Base-by-base conservation (phyloP, 2,797 vertebrate species). In the Periophthalmus magnuspinnatus region DNA sequence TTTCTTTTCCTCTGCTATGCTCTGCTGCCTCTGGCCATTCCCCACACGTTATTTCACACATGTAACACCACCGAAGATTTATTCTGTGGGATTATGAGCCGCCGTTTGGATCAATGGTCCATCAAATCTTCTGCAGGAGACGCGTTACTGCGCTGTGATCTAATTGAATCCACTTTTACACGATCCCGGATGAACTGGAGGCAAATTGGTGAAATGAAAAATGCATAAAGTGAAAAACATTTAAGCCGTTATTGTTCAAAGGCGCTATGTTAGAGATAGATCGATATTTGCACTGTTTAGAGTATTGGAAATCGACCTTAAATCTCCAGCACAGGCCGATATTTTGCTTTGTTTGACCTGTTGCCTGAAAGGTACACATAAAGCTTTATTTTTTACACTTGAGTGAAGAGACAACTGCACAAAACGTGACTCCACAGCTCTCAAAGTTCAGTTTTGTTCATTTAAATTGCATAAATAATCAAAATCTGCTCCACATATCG, bases 1-100 rank as follows among this genome's bases (percentile, higher is more conserved):
- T 86, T 84, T 79, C 78, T 76, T n/a, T n/a, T 13, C 65, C 65
- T 71, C 64, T 65, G 71, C 73, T 69, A 67, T 65, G 71, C 74
- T 83, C 74, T 21, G 56, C 63, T 81, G 75, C 79, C 67, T 67
- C 10, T 36, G 67, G 75, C 74, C 71, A 50, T 77, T 69, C 32
- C 69, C 66, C 60, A 50, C 67, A 71, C 60, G 24, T 60, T 54
- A 32, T 63, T 54, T 36, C 45, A 28, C 58, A 45, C 45, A 68
- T 14, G 65, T 11, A 75, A 61, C 50, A 58, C 32, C 55, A 64
- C 9, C 41, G 48, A 28, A 48, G 24, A 11, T 65, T 33, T 38
- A 33, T 50, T 32, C 10, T 2, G 8, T 50, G 24, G 24, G 22
- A 65, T 52, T 24, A 63, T 63, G 45, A 14, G n/a, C 21, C 19